Percentiles rank a stretch among this genome's conserved stretches.
These are phyloP conservation scores for Ameiurus melas DNA, from an alignment of 2,113 vertebrate genomes.

Conservation along the genomic window DNA sequence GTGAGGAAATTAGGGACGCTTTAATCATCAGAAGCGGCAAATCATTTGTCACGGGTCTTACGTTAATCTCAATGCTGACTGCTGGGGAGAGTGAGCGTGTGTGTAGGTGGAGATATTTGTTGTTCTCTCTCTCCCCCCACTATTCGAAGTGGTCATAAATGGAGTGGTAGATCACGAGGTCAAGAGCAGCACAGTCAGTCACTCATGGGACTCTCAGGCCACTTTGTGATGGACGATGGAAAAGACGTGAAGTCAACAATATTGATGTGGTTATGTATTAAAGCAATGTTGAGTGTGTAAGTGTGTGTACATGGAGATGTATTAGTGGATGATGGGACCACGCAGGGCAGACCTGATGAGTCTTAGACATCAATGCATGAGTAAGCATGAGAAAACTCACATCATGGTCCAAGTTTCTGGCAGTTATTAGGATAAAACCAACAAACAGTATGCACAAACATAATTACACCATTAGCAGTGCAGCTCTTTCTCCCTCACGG, in stretches of 20 bases:
- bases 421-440: constrained; percentile 11
- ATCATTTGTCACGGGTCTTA: constrained; percentile 5
- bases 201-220: not conserved
- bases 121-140: not conserved
- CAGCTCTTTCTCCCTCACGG: not conserved
- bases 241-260: not conserved
- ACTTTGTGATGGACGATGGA: constrained; percentile 6
- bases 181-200: constrained; percentile 35
- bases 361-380: not conserved
- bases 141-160: constrained; percentile 4
- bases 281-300: not conserved
- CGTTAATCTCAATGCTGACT: constrained; percentile 16
- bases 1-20: constrained; percentile 27
- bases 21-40: constrained; percentile 12
- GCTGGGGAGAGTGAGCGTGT: not conserved
- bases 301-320: constrained; percentile 13
- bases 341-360: constrained; percentile 3
- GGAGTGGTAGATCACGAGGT: constrained; percentile 30
- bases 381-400: not conserved
- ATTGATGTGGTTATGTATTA: constrained; percentile 25
- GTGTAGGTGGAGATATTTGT: constrained; percentile 7
- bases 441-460: not conserved
- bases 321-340: not conserved
- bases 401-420: not conserved
- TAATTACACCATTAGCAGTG: constrained; percentile 11